Evolutionary conservation across 2,888 invertebrate species (phyloP), one percentile per base, ranked within the genome.

Genomic region (Plutella xylostella): DNA sequence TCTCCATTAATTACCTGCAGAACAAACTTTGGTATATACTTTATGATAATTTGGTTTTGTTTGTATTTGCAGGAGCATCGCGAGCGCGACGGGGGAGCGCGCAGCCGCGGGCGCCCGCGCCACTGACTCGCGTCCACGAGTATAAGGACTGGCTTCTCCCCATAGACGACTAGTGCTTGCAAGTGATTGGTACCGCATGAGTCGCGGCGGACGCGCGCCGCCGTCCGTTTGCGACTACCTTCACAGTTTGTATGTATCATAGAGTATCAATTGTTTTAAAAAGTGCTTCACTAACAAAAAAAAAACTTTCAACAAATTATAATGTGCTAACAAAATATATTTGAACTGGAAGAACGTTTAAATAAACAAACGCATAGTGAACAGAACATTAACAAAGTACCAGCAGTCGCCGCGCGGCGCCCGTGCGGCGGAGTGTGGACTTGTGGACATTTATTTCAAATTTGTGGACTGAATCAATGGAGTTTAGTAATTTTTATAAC

Each of bases 361-460:
- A 69, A 66, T 64, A 68, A 72, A 72, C 69, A 73, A 75, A 80
- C 71, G 73, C 72, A 71, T 77, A 80, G 82, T 82, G 82, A 78
- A 78, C 78, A 65, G 77, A 75, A 80, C 78, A 64, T 78, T 77
- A 67, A 67, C 52, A 65, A 68, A 70, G 60, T 67, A 69, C 63
- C 68, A 65, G 70, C 60, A 58, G 62, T 68, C 63, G 63, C 65
- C 63, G 63, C 68, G 66, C 64, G 70, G 56, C 60, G 57, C 54
- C 57, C 62, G 60, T 57, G 58, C 60, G 63, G 62, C 62, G 72
- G 63, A 60, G 61, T 57, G 77, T 79, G 75, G 63, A 72, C 73
- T 75, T 70, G 82, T 80, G 82, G 75, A 83, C 83, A 19, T 79
- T 79, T 71, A 65, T 80, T 82, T 79, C 72, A 82, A 83, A 82